Evolutionary conservation across 2,797 vertebrate genomes (phyloP).

Genomic region (Sebastes itinus): DNA sequence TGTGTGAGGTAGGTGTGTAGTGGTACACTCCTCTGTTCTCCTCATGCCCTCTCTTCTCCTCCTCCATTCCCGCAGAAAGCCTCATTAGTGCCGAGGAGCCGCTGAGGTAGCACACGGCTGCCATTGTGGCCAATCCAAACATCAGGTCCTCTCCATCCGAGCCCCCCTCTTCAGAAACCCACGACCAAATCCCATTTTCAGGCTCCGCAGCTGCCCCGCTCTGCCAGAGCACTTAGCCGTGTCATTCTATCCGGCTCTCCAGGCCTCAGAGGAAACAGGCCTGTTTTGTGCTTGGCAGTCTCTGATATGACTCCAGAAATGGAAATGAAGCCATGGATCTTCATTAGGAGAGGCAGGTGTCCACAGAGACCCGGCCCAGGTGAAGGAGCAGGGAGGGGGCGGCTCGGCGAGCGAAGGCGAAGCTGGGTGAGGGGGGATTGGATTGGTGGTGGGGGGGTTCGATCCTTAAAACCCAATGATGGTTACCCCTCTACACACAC

Average conservation of each 20-base stretch:
- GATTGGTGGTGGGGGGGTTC: constrained; percentile 57
- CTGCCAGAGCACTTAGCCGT: constrained; percentile 84
- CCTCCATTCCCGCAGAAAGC: constrained; percentile 75
- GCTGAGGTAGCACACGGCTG: constrained; percentile 80
- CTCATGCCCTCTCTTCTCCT: constrained; percentile 60
- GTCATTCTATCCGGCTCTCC: constrained; percentile 86
- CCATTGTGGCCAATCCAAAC: constrained; percentile 88
- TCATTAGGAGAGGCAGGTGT: constrained; percentile 96
- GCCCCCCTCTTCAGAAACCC: constrained; percentile 79
- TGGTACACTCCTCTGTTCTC: constrained; percentile 59
- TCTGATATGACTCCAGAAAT: constrained; percentile 89
- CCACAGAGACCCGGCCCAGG: constrained; percentile 86
- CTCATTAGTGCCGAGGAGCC: constrained; percentile 79
- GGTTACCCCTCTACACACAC: constrained; percentile 48
- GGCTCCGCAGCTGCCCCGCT: constrained; percentile 88
- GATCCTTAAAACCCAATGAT: constrained; percentile 75
- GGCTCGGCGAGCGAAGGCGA: not conserved
- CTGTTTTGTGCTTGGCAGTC: constrained; percentile 84
- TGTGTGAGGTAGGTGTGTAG: constrained; percentile 70
- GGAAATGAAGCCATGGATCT: constrained; percentile 89
- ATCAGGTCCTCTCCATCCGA: constrained; percentile 80
- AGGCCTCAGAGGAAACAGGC: constrained; percentile 82
- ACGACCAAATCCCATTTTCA: constrained; percentile 82
- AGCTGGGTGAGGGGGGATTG: constrained; percentile 36
- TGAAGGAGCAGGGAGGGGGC: constrained; percentile 81